Evolutionary conservation across 2,113 vertebrate genomes (phyloP).

Genomic region (Nicator chloris): DNA sequence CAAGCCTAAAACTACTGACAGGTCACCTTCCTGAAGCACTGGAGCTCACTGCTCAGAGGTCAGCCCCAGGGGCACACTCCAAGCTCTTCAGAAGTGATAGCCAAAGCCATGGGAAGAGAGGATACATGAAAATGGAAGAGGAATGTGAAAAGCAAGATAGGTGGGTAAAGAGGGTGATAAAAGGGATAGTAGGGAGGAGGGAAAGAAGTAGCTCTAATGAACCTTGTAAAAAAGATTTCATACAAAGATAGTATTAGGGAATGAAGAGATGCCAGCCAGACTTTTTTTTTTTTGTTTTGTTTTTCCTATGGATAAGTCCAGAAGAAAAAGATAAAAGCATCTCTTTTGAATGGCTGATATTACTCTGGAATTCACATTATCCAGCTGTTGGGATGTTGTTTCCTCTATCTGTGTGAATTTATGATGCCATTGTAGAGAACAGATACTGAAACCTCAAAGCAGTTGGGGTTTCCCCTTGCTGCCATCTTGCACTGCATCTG

Average conservation of each 20-base stretch:
- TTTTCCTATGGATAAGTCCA: neutral
- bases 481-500: neutral
- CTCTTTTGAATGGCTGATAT: neutral
- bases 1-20: neutral
- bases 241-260: neutral
- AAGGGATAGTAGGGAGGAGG: neutral
- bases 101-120: neutral
- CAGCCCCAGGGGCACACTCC: neutral
- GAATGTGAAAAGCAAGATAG: neutral
- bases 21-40: constrained; percentile 7
- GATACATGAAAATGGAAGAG: constrained; percentile 24
- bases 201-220: neutral
- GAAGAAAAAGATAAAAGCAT: neutral
- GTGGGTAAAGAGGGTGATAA: constrained; percentile 8
- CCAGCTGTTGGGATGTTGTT: neutral
- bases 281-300: neutral
- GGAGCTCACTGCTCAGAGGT: neutral
- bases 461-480: neutral
- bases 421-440: neutral
- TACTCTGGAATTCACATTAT: neutral
- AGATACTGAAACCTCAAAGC: neutral
- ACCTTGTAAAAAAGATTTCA: neutral
- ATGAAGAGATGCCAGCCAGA: neutral
- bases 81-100: constrained; percentile 24
- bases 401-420: neutral